Conservation (phyloP, 2,888 invertebrate species). For the Synanthedon vespiformis region DNA sequence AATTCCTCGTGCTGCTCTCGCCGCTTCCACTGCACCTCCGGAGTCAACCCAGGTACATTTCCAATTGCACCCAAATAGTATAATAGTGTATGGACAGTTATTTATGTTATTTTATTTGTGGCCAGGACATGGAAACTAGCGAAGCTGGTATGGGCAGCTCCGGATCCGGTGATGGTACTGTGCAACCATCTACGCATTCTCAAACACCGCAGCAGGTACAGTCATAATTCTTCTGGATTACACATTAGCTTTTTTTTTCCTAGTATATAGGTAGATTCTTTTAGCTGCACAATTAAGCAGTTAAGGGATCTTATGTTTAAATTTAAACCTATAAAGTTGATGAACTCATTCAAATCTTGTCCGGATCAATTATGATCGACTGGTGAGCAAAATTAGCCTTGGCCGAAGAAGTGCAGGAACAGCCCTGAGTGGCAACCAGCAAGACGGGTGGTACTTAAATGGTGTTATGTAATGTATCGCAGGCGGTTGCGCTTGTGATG, state of each 20-base stretch:
- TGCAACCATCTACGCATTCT: slow-evolving; percentile 55
- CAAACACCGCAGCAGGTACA: slow-evolving; percentile 56
- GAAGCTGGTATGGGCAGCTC: slow-evolving; percentile 60
- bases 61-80: too few species aligned
- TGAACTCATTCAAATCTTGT: too few species aligned
- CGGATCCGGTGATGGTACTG: slow-evolving; percentile 50
- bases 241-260: background rate
- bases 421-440: too few species aligned
- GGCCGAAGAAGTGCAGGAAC: too few species aligned
- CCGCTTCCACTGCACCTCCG: slow-evolving; percentile 73
- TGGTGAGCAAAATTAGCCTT: too few species aligned
- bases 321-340: too few species aligned
- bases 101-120: background rate
- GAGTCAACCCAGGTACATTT: slow-evolving; percentile 47
- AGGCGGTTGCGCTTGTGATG: slow-evolving; percentile 78
- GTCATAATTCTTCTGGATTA: too few species aligned
- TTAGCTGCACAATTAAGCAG: background rate
- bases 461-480: slow-evolving; percentile 11
- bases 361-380: too few species aligned
- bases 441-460: too few species aligned
- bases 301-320: background rate
- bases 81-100: too few species aligned
- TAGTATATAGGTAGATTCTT: background rate
- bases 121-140: slow-evolving; percentile 60
- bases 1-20: slow-evolving; percentile 72